phyloP scores from a whole-genome alignment of 2,113 vertebrate species.

The Pelvicachromis taeniatus region DNA sequence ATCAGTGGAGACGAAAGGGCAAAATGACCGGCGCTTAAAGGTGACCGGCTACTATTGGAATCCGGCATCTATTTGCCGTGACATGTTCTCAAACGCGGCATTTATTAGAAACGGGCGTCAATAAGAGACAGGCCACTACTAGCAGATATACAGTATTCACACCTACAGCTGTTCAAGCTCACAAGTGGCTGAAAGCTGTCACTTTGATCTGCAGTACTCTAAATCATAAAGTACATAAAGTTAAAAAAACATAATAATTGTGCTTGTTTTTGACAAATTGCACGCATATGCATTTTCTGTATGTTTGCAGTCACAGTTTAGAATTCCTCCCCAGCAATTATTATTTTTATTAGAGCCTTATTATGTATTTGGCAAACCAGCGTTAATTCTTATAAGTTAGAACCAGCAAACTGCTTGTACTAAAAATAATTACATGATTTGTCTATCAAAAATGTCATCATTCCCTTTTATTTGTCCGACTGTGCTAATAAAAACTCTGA shows the following conservation, averaged over 20 bases:
- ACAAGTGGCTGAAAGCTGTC: not conserved
- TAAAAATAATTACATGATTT: not conserved
- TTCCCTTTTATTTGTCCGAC: not conserved
- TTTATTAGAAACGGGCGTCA: no score
- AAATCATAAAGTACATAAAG: not conserved
- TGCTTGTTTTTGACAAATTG: not conserved
- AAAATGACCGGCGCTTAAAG: no score
- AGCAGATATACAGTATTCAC: no score
- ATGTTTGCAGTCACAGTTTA: not conserved
- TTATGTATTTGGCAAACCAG: not conserved
- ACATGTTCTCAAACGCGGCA: no score
- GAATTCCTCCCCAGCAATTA: not conserved
- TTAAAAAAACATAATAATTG: not conserved
- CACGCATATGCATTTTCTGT: not conserved
- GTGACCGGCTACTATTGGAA: no score
- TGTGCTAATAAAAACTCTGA: not conserved
- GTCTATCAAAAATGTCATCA: not conserved
- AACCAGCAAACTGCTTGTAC: not conserved
- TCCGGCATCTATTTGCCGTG: no score
- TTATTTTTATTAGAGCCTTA: not conserved
- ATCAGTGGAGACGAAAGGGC: no score
- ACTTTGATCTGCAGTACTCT: not conserved
- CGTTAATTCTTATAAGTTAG: not conserved
- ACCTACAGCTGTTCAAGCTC: not conserved
- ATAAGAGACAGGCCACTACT: no score